Conservation (phyloP, 2,888 invertebrate genomes). For the Ceraclea dissimilis region DNA sequence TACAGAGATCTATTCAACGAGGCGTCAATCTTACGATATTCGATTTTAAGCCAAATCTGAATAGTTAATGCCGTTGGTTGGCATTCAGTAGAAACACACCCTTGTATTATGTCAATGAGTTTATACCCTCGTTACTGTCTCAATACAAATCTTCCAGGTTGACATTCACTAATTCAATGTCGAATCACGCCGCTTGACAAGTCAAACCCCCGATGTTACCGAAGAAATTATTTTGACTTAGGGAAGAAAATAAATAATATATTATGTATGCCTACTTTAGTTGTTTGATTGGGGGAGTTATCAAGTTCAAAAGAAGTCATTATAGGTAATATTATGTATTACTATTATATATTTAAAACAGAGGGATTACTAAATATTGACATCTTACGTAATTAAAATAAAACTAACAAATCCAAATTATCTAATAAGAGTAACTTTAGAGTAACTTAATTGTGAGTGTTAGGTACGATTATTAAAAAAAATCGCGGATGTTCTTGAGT, state of each 20-base stretch:
- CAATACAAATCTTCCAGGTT: conserved; percentile 9
- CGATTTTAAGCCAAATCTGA: conserved; percentile 10
- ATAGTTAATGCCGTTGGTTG: conserved; percentile 20
- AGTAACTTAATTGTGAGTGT: too few species aligned
- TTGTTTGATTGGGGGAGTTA: too few species aligned
- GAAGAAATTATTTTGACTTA: conserved; percentile 2
- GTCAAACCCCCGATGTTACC: neutral
- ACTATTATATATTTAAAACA: too few species aligned
- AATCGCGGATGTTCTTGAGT: too few species aligned
- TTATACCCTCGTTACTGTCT: conserved; percentile 21
- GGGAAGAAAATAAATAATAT: neutral
- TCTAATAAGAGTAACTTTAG: too few species aligned
- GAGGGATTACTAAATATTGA: too few species aligned
- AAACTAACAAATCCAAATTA: too few species aligned
- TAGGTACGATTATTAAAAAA: too few species aligned
- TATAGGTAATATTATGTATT: too few species aligned
- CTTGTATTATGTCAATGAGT: conserved; percentile 25
- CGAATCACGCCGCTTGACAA: conserved; percentile 5
- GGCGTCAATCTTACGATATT: neutral
- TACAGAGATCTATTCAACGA: neutral
- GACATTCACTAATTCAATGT: conserved; percentile 18
- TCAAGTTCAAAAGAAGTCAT: too few species aligned
- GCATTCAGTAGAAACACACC: conserved; percentile 15
- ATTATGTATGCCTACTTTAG: neutral
- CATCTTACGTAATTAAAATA: too few species aligned